Percentiles rank a stretch among this genome's conserved stretches.
These are phyloP conservation scores for Lasaia peninsularis DNA, from an alignment of 1,140 invertebrate genomes.

Conservation along the genomic window DNA sequence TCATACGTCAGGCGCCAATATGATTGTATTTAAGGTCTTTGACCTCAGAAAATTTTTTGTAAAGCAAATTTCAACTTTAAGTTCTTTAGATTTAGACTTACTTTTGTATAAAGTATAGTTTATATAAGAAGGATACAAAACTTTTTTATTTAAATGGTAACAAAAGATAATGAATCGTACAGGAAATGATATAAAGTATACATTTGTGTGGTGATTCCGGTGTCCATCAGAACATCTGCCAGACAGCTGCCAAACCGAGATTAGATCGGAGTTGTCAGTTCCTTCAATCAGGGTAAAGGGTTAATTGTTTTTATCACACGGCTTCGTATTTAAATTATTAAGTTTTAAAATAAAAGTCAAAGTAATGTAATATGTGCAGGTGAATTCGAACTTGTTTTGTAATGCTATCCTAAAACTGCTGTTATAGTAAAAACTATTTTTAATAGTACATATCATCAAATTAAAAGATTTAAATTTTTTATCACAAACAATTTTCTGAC, in stretches of 20 bases:
- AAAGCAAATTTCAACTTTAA: background rate
- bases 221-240: conserved; percentile 47
- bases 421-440: no score
- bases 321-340: background rate
- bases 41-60: background rate
- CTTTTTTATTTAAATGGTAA: background rate
- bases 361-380: conserved; percentile 2
- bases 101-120: background rate
- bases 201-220: conserved; percentile 1
- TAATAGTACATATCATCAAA: no score
- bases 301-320: conserved; percentile 38
- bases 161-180: conserved; percentile 1
- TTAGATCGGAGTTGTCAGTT: conserved; percentile 55
- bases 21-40: background rate
- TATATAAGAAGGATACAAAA: background rate
- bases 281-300: conserved; percentile 46
- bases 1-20: background rate
- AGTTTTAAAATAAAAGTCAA: background rate
- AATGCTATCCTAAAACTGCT: background rate
- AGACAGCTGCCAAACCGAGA: conserved; percentile 47
- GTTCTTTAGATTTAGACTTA: background rate
- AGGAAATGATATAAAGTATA: background rate
- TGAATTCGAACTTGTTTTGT: background rate
- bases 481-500: no score
- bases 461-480: no score